Percentiles rank a stretch among this genome's conserved stretches.
Evolutionary conservation across 2,797 vertebrate species (phyloP).

Genomic region (Borostomias antarcticus): DNA sequence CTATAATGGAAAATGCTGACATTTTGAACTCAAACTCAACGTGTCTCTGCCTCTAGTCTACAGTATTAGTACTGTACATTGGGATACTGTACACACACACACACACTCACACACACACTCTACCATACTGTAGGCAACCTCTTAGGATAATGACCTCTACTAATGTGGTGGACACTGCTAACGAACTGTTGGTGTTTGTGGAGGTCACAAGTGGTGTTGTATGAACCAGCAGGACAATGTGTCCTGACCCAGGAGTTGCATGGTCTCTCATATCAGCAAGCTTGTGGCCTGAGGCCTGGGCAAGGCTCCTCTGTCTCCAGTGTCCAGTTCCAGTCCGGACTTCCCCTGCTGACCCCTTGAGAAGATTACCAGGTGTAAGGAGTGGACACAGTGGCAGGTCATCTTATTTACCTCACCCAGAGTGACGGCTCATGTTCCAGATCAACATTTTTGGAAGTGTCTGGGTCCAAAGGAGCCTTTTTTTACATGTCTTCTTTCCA

Average conservation of each 20-base stretch:
- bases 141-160: conserved; percentile 18
- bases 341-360: conserved; percentile 23
- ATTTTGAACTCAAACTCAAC: background rate
- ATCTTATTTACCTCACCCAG: background rate
- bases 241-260: conserved; percentile 26
- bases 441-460: background rate
- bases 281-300: conserved; percentile 44
- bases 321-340: conserved; percentile 38
- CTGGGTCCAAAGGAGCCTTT: too few relatives aligned
- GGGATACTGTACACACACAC: too few relatives aligned
- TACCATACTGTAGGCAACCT: background rate
- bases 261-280: conserved; percentile 50
- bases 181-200: conserved; percentile 37
- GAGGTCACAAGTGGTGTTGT: conserved; percentile 38
- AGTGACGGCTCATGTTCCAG: background rate
- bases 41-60: too few relatives aligned
- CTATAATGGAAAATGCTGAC: background rate
- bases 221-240: conserved; percentile 36
- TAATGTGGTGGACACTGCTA: conserved; percentile 16
- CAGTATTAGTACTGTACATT: background rate
- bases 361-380: conserved; percentile 16
- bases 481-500: too few relatives aligned
- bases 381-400: background rate
- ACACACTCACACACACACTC: background rate
- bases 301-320: conserved; percentile 46